phyloP scores from a whole-genome alignment of 2,113 vertebrate species.

The Callionymus lyra region DNA sequence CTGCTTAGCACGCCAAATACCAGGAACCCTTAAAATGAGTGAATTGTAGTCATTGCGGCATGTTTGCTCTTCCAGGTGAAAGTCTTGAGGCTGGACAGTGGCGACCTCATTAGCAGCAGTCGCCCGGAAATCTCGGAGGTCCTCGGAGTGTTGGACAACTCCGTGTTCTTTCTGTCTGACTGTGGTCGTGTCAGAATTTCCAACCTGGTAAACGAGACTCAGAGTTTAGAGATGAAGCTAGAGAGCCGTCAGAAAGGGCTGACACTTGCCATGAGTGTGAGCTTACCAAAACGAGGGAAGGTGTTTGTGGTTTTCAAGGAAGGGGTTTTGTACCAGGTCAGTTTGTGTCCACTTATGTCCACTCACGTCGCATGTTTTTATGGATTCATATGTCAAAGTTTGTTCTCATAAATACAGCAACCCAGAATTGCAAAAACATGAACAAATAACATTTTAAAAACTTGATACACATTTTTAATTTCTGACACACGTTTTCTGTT shows the following conservation, averaged over 20 bases:
- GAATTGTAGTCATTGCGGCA: neutral
- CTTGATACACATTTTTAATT: too few species aligned
- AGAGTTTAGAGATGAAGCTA: slow-evolving; percentile 25
- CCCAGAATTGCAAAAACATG: too few species aligned
- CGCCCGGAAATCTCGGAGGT: slow-evolving; percentile 19
- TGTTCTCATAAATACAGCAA: too few species aligned
- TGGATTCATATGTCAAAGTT: too few species aligned
- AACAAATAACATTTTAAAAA: too few species aligned
- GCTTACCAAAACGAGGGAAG: slow-evolving; percentile 42
- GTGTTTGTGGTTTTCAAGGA: slow-evolving; percentile 57
- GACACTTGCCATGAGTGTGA: slow-evolving; percentile 21
- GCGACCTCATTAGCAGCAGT: slow-evolving; percentile 41
- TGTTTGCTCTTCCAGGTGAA: slow-evolving; percentile 51
- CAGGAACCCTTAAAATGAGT: too few species aligned
- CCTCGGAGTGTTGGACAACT: slow-evolving; percentile 35
- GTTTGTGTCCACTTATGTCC: too few species aligned
- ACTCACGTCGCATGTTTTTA: neutral
- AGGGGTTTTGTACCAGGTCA: slow-evolving; percentile 62
- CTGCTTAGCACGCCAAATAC: too few species aligned
- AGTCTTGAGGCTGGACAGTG: slow-evolving; percentile 61
- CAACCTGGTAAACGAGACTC: slow-evolving; percentile 9
- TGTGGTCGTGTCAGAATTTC: slow-evolving; percentile 46
- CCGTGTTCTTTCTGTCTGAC: slow-evolving; percentile 43
- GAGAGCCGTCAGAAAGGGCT: slow-evolving; percentile 18
- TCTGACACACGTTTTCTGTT: too few species aligned